Evolutionary conservation across 2,113 vertebrate genomes (phyloP).

Genomic region (Cricetomys ansorgei): DNA sequence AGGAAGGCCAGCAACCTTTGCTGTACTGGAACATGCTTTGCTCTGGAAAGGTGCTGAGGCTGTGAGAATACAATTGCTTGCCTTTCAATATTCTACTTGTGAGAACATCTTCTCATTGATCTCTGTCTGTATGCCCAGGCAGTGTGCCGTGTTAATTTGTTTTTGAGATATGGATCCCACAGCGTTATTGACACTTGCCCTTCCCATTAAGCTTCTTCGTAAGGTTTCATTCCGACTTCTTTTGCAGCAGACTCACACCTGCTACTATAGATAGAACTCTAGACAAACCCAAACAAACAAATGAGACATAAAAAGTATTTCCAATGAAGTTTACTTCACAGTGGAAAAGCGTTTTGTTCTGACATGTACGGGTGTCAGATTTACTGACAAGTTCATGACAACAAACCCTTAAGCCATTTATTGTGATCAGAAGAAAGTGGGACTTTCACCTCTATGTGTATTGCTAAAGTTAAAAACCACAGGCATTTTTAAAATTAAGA

Average conservation of each 20-base stretch:
- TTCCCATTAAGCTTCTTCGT: conserved; percentile 49
- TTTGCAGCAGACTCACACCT: conserved; percentile 64
- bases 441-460: neutral
- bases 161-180: conserved; percentile 54
- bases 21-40: conserved; percentile 37
- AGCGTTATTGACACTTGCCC: neutral
- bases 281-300: conserved; percentile 45
- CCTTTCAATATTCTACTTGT: conserved; percentile 74
- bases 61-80: conserved; percentile 41
- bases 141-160: conserved; percentile 63
- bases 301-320: neutral
- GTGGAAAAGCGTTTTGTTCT: conserved; percentile 54
- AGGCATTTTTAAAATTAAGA: neutral
- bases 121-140: conserved; percentile 62
- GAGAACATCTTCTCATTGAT: conserved; percentile 76
- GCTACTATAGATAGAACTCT: conserved; percentile 43
- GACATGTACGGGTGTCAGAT: conserved; percentile 32
- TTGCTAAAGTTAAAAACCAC: conserved; percentile 43
- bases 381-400: neutral
- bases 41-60: conserved; percentile 53
- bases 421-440: conserved; percentile 8
- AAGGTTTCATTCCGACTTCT: conserved; percentile 61
- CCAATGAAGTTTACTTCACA: neutral
- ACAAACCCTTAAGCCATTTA: conserved; percentile 38
- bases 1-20: neutral